phyloP scores from a whole-genome alignment of 2,888 invertebrate species.

The Ctena decussata region DNA sequence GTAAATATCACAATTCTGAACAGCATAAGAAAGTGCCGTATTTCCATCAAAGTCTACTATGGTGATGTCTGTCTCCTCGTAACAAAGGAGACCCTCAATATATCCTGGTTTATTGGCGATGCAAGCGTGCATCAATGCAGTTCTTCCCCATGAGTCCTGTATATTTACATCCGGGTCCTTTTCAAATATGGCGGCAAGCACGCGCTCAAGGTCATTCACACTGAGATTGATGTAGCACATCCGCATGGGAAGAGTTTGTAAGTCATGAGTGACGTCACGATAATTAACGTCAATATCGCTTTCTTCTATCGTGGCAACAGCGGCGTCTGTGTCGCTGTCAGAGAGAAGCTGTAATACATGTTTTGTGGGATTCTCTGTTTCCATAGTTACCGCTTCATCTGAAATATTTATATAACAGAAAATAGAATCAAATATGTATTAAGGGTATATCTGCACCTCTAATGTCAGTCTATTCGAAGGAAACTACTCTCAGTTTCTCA shows the following conservation, averaged over 20 bases:
- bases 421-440: too few species aligned
- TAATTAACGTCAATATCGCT: slow-evolving; percentile 71
- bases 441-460: too few species aligned
- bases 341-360: slow-evolving; percentile 52
- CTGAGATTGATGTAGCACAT: slow-evolving; percentile 73
- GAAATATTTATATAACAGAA: too few species aligned
- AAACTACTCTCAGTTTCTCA: too few species aligned
- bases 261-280: slow-evolving; percentile 75
- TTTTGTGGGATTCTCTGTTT: slow-evolving; percentile 28
- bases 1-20: slow-evolving; percentile 66
- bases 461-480: too few species aligned
- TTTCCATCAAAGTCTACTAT: slow-evolving; percentile 77
- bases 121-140: slow-evolving; percentile 79
- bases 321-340: slow-evolving; percentile 50
- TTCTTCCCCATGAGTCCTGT: slow-evolving; percentile 75
- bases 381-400: slow-evolving; percentile 1
- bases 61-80: slow-evolving; percentile 66
- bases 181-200: slow-evolving; percentile 66
- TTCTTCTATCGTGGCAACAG: slow-evolving; percentile 59
- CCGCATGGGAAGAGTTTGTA: slow-evolving; percentile 78
- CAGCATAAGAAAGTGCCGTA: slow-evolving; percentile 75
- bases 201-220: slow-evolving; percentile 43
- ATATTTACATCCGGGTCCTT: slow-evolving; percentile 71
- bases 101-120: slow-evolving; percentile 69
- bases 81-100: slow-evolving; percentile 68